These are phyloP conservation scores for Oligia strigilis DNA, from an alignment of 2,888 invertebrate genomes.

Conservation along the genomic window DNA sequence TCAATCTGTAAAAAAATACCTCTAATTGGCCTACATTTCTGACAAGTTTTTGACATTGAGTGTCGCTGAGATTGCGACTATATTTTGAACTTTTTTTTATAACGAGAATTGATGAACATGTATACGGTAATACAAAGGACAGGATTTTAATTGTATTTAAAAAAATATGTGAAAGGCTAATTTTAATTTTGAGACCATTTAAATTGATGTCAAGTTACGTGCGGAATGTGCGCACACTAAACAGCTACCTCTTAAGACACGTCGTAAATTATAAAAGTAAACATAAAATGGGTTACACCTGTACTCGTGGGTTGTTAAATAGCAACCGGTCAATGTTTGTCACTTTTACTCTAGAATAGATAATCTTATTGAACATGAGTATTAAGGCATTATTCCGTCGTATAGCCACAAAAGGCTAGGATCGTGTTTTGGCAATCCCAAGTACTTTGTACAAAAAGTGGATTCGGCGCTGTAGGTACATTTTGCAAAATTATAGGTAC, in stretches of 20 bases:
- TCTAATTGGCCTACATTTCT: not conserved
- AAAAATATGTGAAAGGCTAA: not conserved
- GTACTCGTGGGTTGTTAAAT: constrained; percentile 14
- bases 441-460: not conserved
- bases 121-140: not conserved
- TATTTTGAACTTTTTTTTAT: not conserved
- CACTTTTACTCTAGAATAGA: constrained; percentile 46
- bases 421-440: not conserved
- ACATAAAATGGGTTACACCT: constrained; percentile 42
- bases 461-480: not conserved
- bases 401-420: not conserved
- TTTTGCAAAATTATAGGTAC: not conserved
- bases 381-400: not conserved
- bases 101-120: not conserved
- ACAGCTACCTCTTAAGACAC: not conserved
- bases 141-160: not conserved
- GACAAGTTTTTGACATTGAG: not conserved
- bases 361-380: constrained; percentile 24
- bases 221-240: constrained; percentile 2
- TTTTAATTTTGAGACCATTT: not conserved
- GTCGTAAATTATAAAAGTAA: constrained; percentile 29
- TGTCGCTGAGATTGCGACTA: not conserved
- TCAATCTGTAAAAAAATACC: too few relatives aligned
- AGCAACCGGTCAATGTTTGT: constrained; percentile 25
- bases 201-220: constrained; percentile 1